These are phyloP conservation scores for Antigone vipio DNA, from an alignment of 2,113 vertebrate species.

Conservation along the genomic window DNA sequence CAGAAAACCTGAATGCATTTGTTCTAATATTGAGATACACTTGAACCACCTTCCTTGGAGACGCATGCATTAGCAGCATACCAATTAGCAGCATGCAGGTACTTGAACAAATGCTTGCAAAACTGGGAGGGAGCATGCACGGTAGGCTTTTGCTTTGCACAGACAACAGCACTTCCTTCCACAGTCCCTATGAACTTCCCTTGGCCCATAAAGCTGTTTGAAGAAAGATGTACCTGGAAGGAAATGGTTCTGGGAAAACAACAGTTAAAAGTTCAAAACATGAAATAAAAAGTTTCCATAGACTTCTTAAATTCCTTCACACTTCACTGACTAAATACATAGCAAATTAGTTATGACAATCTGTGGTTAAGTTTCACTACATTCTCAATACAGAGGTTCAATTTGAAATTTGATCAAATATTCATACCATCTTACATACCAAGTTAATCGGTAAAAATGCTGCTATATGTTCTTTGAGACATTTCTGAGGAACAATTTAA, in stretches of 20 bases:
- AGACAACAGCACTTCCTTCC: neutral
- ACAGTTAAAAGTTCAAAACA: neutral
- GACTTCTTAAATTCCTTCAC: neutral
- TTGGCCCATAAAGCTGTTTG: neutral
- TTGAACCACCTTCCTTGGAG: neutral
- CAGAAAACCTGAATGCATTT: neutral
- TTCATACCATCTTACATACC: constrained; percentile 12
- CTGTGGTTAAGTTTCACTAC: constrained; percentile 37
- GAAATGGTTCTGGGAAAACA: neutral
- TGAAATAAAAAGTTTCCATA: neutral
- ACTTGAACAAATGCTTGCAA: neutral
- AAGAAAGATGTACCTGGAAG: neutral
- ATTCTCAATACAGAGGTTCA: constrained; percentile 33
- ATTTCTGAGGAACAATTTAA: constrained; percentile 16
- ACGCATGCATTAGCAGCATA: neutral
- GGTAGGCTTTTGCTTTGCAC: neutral
- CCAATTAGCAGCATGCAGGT: neutral
- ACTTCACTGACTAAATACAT: constrained; percentile 21
- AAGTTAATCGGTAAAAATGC: constrained; percentile 46
- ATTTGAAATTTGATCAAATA: constrained; percentile 63
- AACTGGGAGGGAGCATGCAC: neutral
- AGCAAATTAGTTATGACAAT: constrained; percentile 33
- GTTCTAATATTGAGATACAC: neutral
- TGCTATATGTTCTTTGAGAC: neutral
- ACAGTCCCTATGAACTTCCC: neutral